Conservation (phyloP, 2,888 invertebrate species). For the Eumacrocentrus americanus region DNA sequence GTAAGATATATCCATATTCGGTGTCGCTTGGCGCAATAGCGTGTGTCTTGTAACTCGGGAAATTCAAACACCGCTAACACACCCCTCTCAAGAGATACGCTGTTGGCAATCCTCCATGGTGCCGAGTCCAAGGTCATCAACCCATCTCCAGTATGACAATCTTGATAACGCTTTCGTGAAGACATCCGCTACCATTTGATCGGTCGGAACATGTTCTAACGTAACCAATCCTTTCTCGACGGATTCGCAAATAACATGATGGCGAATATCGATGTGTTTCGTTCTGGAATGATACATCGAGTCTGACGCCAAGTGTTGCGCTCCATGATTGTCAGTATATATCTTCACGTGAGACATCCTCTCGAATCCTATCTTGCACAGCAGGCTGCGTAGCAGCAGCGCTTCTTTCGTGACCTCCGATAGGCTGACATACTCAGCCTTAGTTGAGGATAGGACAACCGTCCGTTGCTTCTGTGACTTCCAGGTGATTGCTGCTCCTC, state of each 20-base stretch:
- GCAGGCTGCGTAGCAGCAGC: constrained; percentile 15
- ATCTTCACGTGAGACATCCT: constrained; percentile 17
- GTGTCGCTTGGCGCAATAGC: no score
- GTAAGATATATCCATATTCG: no score
- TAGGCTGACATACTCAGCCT: constrained; percentile 36
- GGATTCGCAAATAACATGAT: constrained; percentile 32
- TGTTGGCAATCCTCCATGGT: no score
- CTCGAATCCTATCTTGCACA: constrained; percentile 29
- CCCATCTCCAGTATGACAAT: no score
- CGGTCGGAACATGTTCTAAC: no score
- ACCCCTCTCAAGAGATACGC: no score
- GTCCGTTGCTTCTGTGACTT: constrained; percentile 35
- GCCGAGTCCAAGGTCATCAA: no score
- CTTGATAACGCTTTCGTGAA: no score
- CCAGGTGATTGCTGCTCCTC: constrained; percentile 34
- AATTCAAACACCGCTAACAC: no score
- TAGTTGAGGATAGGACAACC: constrained; percentile 36
- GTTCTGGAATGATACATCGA: neutral
- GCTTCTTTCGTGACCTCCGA: constrained; percentile 30
- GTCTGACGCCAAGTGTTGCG: neutral
- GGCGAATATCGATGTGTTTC: constrained; percentile 28
- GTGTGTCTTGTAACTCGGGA: no score
- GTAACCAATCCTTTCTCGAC: no score
- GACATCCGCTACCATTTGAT: no score
- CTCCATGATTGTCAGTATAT: constrained; percentile 31